Base-by-base conservation (phyloP, 2,888 invertebrate species). In the Pecten maximus region DNA sequence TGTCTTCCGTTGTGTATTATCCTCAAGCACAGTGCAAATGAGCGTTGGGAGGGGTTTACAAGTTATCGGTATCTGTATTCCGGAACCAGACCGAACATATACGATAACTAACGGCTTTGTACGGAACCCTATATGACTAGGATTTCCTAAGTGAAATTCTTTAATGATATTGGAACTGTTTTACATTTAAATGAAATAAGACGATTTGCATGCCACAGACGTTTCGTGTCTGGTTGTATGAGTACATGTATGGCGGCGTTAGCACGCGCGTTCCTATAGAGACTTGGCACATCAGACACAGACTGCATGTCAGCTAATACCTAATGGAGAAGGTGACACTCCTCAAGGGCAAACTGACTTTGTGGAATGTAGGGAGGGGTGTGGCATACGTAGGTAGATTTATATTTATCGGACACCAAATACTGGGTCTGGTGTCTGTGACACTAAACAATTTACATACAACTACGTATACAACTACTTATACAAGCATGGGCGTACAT, bases 171-270 rank as follows among this genome's bases (percentile, higher is more conserved):
- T 74, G 74, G 23, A 28, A 74, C 74, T 74, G 74, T 74, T 74
- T 74, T 74, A 74, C 74, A 74, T 74, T 74, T 74, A 74, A 74
- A 74, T 74, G 74, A 74, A 74, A 74, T 74, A 28, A 35, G 35
- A 74, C 28, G 74, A 74, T 74, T 74, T 74, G 74, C 35, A 74
- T 74, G 74, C 74, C 15, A 15, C 35, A 74, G 74, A 74, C 74
- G 35, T 74, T n/a, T 28, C n/a, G 60, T 60, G 74, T 28, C 28
- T 8, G 28, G 12, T 35, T 35, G 74, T 28, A 60, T 74, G 28
- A 35, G 44, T 28, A 74, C 74, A 74, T 10, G 35, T 35, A 35
- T 10, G 74, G 35, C 74, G 35, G 10, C 35, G 74, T 35, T 35
- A 35, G 74, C 2, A 23, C 28, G 74, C 15, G 23, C n/a, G 60